These are phyloP conservation scores for Coreoperca whiteheadi DNA, from an alignment of 2,113 vertebrate genomes.

Conservation along the genomic window DNA sequence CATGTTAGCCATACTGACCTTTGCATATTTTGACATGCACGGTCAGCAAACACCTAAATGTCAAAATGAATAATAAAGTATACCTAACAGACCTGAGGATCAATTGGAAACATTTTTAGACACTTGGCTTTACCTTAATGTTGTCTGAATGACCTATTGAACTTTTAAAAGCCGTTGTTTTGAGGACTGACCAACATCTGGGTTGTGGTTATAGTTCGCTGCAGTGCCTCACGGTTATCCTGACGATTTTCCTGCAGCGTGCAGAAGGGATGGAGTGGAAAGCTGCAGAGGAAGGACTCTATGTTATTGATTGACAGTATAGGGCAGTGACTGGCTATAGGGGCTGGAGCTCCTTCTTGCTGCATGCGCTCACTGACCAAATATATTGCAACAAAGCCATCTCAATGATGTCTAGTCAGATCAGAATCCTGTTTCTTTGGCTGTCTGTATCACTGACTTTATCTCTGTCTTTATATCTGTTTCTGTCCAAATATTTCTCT, in stretches of 20 bases:
- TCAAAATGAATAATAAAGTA: neutral
- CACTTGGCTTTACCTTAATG: neutral
- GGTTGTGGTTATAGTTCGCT: conserved; percentile 14
- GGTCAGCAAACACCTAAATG: neutral
- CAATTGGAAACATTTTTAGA: neutral
- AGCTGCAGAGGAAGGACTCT: conserved; percentile 62
- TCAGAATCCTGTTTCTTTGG: neutral
- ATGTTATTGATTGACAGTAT: conserved; percentile 73
- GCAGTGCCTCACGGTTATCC: conserved; percentile 22
- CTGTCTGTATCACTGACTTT: conserved; percentile 18
- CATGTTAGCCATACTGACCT: neutral
- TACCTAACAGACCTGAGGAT: neutral
- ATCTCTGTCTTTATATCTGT: conserved; percentile 21
- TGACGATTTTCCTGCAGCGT: conserved; percentile 54
- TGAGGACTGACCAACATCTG: neutral
- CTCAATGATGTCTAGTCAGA: conserved; percentile 10
- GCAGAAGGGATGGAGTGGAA: conserved; percentile 23
- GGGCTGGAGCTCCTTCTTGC: conserved; percentile 35
- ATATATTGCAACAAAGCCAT: conserved; percentile 12
- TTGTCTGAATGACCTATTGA: conserved; percentile 5
- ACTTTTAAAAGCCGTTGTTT: conserved; percentile 15
- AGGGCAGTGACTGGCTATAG: conserved; percentile 44
- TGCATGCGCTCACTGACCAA: conserved; percentile 38
- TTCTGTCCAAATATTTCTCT: conserved; percentile 33
- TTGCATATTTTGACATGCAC: neutral